These are phyloP conservation scores for Atopsyche davidsoni DNA, from an alignment of 1,140 invertebrate species.

Conservation along the genomic window DNA sequence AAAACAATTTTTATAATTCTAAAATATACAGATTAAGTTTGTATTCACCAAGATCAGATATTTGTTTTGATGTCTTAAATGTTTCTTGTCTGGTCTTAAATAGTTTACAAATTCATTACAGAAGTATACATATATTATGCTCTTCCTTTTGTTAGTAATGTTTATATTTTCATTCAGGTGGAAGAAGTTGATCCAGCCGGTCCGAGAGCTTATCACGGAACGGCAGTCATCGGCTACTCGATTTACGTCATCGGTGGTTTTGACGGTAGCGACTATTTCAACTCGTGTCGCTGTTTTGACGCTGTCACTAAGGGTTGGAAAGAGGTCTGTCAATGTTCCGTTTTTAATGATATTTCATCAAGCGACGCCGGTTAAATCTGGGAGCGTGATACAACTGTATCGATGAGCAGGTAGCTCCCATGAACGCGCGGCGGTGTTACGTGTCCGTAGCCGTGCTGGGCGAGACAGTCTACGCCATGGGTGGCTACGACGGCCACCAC, in stretches of 20 bases:
- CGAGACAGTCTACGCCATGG: slow-evolving; percentile 76
- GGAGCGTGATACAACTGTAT: too few relatives aligned
- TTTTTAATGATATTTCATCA: slow-evolving; percentile 29
- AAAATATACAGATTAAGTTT: too few relatives aligned
- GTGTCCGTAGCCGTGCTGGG: slow-evolving; percentile 60
- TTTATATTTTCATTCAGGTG: slow-evolving; percentile 37
- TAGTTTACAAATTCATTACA: background rate
- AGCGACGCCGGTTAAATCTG: background rate
- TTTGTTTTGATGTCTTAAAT: too few relatives aligned
- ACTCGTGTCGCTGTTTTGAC: slow-evolving; percentile 64
- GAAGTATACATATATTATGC: background rate
- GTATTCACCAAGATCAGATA: too few relatives aligned
- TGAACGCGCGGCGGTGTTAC: slow-evolving; percentile 56
- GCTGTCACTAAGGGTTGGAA: slow-evolving; percentile 59
- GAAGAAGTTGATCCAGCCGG: slow-evolving; percentile 51
- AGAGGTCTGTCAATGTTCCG: slow-evolving; percentile 51
- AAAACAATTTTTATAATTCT: too few relatives aligned
- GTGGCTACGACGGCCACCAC: slow-evolving; percentile 80
- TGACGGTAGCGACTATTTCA: slow-evolving; percentile 68
- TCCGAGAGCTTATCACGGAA: slow-evolving; percentile 69
- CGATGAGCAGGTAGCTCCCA: slow-evolving; percentile 52
- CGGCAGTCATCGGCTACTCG: slow-evolving; percentile 59
- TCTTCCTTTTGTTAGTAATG: background rate
- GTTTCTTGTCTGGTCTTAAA: slow-evolving; percentile 5
- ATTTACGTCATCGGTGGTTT: slow-evolving; percentile 77